A percentile compares a stretch with the other conserved stretches of the same genome.
These are phyloP conservation scores for Hormaphis cornu DNA, from an alignment of 1,140 invertebrate species.

Conservation along the genomic window DNA sequence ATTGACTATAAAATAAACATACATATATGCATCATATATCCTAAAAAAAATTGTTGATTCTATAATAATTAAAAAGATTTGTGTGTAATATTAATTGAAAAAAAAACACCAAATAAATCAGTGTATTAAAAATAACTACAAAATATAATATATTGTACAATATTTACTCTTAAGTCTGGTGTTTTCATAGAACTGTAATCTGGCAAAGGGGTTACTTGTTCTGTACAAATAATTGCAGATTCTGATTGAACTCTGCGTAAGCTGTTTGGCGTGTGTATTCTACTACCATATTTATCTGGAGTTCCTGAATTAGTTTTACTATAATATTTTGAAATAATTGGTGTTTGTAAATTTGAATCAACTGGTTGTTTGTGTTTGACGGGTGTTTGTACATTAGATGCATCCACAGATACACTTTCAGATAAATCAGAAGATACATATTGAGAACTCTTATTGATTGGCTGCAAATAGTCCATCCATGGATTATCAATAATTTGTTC, in stretches of 20 bases:
- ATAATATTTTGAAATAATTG: constrained; percentile 1
- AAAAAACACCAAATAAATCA: no score
- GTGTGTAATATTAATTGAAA: not conserved
- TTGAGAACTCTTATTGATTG: constrained; percentile 11
- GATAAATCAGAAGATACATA: not conserved
- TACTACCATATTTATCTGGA: not conserved
- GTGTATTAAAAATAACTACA: no score
- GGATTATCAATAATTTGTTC: constrained; percentile 26
- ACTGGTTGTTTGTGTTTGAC: not conserved
- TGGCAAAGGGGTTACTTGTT: constrained; percentile 33
- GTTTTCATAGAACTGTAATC: constrained; percentile 37
- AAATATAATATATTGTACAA: not conserved
- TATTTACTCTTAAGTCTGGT: constrained; percentile 35
- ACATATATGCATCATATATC: no score
- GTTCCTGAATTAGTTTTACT: constrained; percentile 14
- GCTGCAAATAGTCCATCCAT: constrained; percentile 11
- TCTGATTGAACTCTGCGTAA: constrained; percentile 12
- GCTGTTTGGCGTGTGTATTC: constrained; percentile 2
- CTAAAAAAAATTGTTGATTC: no score
- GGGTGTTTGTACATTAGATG: not conserved
- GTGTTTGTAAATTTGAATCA: not conserved
- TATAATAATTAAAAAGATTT: no score
- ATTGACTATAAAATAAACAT: no score
- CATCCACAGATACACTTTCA: not conserved
- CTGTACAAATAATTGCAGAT: not conserved